These are phyloP conservation scores for Parthenolecanium corni DNA, from an alignment of 2,888 invertebrate genomes.

Conservation along the genomic window DNA sequence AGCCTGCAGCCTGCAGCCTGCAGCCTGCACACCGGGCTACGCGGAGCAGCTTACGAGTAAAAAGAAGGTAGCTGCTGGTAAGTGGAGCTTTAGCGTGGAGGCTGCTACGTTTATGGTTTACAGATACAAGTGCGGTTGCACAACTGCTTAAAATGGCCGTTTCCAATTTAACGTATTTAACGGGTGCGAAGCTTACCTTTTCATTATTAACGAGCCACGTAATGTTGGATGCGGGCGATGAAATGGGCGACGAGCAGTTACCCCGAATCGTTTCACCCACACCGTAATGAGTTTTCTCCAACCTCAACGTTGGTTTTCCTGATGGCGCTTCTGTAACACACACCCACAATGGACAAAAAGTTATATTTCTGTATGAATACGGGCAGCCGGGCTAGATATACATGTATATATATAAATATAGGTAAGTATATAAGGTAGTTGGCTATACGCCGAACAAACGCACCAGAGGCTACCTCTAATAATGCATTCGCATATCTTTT, in stretches of 20 bases:
- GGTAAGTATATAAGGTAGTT: background rate
- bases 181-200: constrained; percentile 27
- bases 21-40: no score
- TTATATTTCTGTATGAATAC: background rate
- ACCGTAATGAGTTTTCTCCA: constrained; percentile 57
- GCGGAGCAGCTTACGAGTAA: no score
- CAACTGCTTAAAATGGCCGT: no score
- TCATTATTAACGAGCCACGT: constrained; percentile 56
- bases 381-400: background rate
- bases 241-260: constrained; percentile 55
- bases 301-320: constrained; percentile 40
- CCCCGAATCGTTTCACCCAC: constrained; percentile 55
- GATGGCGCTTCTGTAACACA: constrained; percentile 31
- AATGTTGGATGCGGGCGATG: constrained; percentile 56
- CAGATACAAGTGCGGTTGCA: no score
- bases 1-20: no score
- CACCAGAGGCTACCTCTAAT: no score
- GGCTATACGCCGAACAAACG: no score
- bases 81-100: no score
- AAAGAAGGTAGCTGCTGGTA: no score
- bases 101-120: no score
- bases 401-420: background rate
- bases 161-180: constrained; percentile 7
- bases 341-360: background rate
- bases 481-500: no score